Evolutionary conservation across 2,888 invertebrate genomes (phyloP).

Genomic region (Hypselothyrea guttata): DNA sequence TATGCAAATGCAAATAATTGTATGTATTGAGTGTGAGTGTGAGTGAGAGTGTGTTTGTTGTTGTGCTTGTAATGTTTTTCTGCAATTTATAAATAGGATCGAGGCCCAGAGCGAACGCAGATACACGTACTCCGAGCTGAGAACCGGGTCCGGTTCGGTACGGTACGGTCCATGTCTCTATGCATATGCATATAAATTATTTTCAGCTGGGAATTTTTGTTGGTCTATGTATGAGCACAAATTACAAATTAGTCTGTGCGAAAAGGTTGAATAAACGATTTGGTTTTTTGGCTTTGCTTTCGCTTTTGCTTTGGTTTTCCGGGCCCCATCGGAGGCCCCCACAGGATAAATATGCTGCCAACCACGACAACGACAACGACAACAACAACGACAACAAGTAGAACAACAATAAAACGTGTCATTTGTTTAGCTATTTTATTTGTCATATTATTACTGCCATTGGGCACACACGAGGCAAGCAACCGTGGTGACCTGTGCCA

Average conservation of each 20-base stretch:
- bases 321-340: slow-evolving; percentile 6
- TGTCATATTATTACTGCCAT: slow-evolving; percentile 45
- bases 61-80: slow-evolving; percentile 9
- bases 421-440: slow-evolving; percentile 36
- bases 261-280: slow-evolving; percentile 48
- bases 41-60: background rate
- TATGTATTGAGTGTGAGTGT: too few species aligned
- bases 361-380: background rate
- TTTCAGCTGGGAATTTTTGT: slow-evolving; percentile 37
- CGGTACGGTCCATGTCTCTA: slow-evolving; percentile 4
- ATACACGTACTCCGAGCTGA: slow-evolving; percentile 11
- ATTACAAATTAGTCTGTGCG: slow-evolving; percentile 44
- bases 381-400: background rate
- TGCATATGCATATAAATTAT: slow-evolving; percentile 34
- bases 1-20: slow-evolving; percentile 36
- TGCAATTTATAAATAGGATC: slow-evolving; percentile 48
- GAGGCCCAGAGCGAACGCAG: slow-evolving; percentile 50
- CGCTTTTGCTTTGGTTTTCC: too few species aligned
- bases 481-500: slow-evolving; percentile 42
- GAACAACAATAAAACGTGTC: slow-evolving; percentile 16
- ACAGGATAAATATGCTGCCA: slow-evolving; percentile 36
- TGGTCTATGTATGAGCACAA: slow-evolving; percentile 25
- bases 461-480: slow-evolving; percentile 41
- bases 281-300: slow-evolving; percentile 2
- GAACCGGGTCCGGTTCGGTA: slow-evolving; percentile 10